A percentile compares a stretch with the other conserved stretches of the same genome.
These are phyloP conservation scores for Chamaea fasciata DNA, from an alignment of 2,113 vertebrate species.

Conservation along the genomic window DNA sequence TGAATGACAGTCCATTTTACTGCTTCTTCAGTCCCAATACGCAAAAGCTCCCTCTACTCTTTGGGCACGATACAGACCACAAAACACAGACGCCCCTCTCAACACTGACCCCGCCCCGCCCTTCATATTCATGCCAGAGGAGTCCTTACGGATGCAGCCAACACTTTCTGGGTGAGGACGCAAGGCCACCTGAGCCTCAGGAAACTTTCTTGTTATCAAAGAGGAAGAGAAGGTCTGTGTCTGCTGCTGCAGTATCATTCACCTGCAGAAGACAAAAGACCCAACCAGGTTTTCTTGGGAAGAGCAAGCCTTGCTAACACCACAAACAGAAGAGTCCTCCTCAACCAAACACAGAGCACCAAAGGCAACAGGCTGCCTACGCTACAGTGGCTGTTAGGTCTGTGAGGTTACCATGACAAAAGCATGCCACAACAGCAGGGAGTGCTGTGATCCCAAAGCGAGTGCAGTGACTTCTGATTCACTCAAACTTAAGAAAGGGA, in stretches of 20 bases:
- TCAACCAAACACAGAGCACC: neutral
- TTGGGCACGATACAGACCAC: neutral
- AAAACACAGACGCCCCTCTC: neutral
- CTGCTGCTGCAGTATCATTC: slow-evolving; percentile 80
- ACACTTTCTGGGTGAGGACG: slow-evolving; percentile 89
- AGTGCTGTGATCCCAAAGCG: neutral
- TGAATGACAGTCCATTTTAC: too few relatives aligned
- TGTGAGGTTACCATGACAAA: neutral
- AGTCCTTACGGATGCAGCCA: slow-evolving; percentile 87
- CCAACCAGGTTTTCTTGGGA: neutral
- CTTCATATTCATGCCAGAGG: neutral
- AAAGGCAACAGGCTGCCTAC: neutral
- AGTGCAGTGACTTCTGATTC: neutral
- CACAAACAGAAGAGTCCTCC: neutral
- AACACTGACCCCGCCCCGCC: fast-evolving
- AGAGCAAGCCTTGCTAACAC: neutral
- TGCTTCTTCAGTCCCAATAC: too few relatives aligned
- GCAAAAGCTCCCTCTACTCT: too few relatives aligned
- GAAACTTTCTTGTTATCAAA: slow-evolving; percentile 90
- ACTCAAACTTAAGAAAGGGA: too few relatives aligned
- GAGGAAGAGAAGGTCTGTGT: slow-evolving; percentile 89
- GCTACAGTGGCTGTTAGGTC: neutral
- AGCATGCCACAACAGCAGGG: neutral
- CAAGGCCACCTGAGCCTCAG: slow-evolving; percentile 86
- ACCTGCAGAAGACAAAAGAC: slow-evolving; percentile 65